Evolutionary conservation across 2,797 vertebrate genomes (phyloP).

Genomic region (Meda fulgida): DNA sequence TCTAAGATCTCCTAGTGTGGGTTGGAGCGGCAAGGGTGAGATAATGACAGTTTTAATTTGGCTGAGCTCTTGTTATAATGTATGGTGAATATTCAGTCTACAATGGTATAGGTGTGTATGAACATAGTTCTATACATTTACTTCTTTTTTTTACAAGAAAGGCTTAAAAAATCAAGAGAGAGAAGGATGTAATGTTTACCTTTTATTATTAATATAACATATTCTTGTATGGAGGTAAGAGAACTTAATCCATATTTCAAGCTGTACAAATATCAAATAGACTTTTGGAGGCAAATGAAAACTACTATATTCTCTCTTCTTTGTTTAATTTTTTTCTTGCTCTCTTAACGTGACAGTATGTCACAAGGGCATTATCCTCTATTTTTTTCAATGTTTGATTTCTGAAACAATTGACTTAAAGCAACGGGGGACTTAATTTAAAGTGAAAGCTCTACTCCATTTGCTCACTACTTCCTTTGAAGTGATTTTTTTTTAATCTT

Average conservation of each 20-base stretch:
- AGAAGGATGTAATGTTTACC: not conserved
- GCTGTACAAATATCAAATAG: not conserved
- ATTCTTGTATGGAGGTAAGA: not conserved
- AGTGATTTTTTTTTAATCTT: slow-evolving; percentile 61
- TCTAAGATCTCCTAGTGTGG: not conserved
- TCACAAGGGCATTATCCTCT: not conserved
- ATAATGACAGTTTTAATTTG: not conserved
- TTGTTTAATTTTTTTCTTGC: not conserved
- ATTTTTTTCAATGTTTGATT: slow-evolving; percentile 68
- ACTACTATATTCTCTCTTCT: not conserved
- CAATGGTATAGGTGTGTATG: not conserved
- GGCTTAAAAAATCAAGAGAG: not conserved
- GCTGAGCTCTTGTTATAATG: too few species aligned
- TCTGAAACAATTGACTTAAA: slow-evolving; percentile 78
- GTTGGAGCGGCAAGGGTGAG: not conserved
- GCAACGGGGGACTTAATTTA: slow-evolving; percentile 72
- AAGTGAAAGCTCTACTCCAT: slow-evolving; percentile 71
- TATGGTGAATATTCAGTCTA: not conserved
- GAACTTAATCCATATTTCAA: not conserved
- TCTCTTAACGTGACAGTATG: not conserved
- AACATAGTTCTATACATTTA: not conserved
- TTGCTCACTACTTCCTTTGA: slow-evolving; percentile 77
- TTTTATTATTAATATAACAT: not conserved
- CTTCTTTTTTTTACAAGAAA: not conserved
- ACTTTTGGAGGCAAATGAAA: not conserved